A percentile compares a stretch with the other conserved stretches of the same genome.
Evolutionary conservation across 2,113 vertebrate genomes (phyloP).

Genomic region (Leptobrachium leishanense): DNA sequence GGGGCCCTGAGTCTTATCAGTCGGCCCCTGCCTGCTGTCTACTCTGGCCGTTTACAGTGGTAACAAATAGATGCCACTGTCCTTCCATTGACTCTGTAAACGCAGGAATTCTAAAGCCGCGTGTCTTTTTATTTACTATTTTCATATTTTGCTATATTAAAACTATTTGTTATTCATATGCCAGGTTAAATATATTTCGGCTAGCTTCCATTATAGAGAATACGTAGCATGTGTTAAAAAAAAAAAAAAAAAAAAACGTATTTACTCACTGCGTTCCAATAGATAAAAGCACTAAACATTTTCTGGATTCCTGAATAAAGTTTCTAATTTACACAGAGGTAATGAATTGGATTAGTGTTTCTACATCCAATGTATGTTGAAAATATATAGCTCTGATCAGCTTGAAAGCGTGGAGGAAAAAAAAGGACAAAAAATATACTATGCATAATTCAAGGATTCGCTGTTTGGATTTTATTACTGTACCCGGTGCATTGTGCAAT

Average conservation of each 20-base stretch:
- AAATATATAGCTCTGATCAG: constrained; percentile 40
- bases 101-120: too few species aligned
- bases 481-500: constrained; percentile 31
- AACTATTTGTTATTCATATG: too few species aligned
- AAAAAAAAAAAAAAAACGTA: not conserved
- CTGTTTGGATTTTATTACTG: constrained; percentile 39
- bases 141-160: too few species aligned
- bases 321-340: constrained; percentile 14
- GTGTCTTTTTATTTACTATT: too few species aligned
- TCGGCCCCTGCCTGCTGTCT: too few species aligned
- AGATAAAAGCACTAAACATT: constrained; percentile 6
- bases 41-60: too few species aligned
- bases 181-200: not conserved
- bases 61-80: too few species aligned
- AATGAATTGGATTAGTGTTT: constrained; percentile 38
- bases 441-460: constrained; percentile 38
- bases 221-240: not conserved
- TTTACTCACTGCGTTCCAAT: constrained; percentile 10
- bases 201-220: not conserved
- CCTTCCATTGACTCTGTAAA: too few species aligned
- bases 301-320: constrained; percentile 34
- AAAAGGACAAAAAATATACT: constrained; percentile 29
- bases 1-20: too few species aligned
- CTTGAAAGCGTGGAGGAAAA: constrained; percentile 9
- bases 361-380: not conserved